Conservation (phyloP, 1,140 invertebrate genomes). For the Amphibalanus amphitrite region DNA sequence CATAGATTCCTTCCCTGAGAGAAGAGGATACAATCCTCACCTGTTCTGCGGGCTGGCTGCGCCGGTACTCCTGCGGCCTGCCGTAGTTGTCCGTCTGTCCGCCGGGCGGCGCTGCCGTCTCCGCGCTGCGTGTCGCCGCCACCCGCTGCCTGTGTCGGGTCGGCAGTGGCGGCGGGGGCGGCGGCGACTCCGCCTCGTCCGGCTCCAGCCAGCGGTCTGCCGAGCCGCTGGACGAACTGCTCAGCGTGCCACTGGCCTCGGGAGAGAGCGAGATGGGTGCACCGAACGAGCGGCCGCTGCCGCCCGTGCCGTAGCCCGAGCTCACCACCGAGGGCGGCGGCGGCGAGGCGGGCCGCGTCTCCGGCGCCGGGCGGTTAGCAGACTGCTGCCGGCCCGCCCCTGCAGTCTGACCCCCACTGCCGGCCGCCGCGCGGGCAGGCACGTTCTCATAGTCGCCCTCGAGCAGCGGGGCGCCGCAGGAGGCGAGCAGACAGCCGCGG, state of each 20-base stretch:
- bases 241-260: background rate
- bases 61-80: background rate
- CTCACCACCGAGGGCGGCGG: constrained; percentile 64
- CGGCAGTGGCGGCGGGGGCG: background rate
- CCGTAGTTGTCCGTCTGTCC: background rate
- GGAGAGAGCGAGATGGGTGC: background rate
- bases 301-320: constrained; percentile 67
- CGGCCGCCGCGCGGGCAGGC: too few relatives aligned
- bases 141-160: background rate
- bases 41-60: background rate
- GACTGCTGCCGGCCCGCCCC: background rate
- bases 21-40: background rate
- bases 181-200: background rate
- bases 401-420: too few relatives aligned
- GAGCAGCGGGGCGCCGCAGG: background rate
- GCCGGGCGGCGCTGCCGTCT: background rate
- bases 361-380: too few relatives aligned
- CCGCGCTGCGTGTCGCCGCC: background rate
- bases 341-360: constrained; percentile 32
- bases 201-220: background rate
- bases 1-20: too few relatives aligned
- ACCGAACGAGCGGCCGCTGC: constrained; percentile 46
- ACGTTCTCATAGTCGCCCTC: background rate
- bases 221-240: background rate
- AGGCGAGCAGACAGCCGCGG: background rate